Conservation (phyloP, 2,797 vertebrate species). For the Brotula barbata region DNA sequence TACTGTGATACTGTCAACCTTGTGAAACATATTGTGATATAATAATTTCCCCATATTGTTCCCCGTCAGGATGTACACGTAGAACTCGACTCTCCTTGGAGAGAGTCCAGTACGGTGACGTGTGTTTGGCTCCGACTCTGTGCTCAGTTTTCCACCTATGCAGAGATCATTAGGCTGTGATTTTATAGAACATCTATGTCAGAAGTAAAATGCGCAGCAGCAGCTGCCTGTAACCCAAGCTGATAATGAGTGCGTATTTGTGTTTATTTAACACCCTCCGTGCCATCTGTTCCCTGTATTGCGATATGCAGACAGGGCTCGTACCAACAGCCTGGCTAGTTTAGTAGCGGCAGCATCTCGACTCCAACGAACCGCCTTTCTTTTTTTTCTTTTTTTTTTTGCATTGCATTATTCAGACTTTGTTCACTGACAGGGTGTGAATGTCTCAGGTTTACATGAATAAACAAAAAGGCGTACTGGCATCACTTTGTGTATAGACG, state of each 20-base stretch:
- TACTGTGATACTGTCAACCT: no score
- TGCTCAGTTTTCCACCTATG: constrained; percentile 23
- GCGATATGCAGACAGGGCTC: constrained; percentile 62
- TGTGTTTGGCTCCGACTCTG: not conserved
- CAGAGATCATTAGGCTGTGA: constrained; percentile 25
- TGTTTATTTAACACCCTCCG: constrained; percentile 77
- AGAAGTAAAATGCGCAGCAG: constrained; percentile 40
- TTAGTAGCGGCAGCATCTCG: constrained; percentile 49
- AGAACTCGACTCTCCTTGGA: no score
- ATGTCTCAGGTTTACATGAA: constrained; percentile 49
- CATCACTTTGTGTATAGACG: constrained; percentile 3
- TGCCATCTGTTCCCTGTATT: constrained; percentile 77
- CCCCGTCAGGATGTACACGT: no score
- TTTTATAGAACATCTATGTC: constrained; percentile 48
- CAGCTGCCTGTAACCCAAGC: constrained; percentile 73
- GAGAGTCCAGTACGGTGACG: constrained; percentile 2
- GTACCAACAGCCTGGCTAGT: constrained; percentile 53
- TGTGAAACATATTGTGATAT: no score
- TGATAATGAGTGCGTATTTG: constrained; percentile 62
- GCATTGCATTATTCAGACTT: constrained; percentile 67
- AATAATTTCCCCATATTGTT: no score
- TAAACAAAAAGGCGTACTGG: constrained; percentile 2
- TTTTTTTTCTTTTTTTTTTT: no score
- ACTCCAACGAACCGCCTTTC: no score
- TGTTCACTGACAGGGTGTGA: not conserved